phyloP scores from a whole-genome alignment of 2,797 vertebrate genomes.

The Thaleichthys pacificus region DNA sequence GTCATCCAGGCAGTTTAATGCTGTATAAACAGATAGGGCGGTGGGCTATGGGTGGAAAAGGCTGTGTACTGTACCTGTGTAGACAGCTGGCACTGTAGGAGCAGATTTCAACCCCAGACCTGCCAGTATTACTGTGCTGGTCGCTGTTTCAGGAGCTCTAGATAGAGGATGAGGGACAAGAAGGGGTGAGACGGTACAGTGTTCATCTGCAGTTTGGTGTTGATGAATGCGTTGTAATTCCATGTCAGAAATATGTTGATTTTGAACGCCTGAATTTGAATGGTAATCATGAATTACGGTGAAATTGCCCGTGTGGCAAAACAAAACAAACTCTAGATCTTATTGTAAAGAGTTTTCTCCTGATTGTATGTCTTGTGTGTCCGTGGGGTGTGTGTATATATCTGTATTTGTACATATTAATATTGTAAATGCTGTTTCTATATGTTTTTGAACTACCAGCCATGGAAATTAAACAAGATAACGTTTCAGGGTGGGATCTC shows the following conservation, averaged over 20 bases:
- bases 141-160: slow-evolving; percentile 3
- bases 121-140: neutral
- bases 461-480: slow-evolving; percentile 8
- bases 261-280: slow-evolving; percentile 12
- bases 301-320: neutral
- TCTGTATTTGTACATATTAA: slow-evolving; percentile 75
- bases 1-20: slow-evolving; percentile 8
- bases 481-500: neutral
- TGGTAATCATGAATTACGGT: slow-evolving; percentile 19
- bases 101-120: neutral
- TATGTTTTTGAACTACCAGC: slow-evolving; percentile 51
- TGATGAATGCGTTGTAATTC: slow-evolving; percentile 7
- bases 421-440: slow-evolving; percentile 76
- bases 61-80: slow-evolving; percentile 2
- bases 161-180: neutral
- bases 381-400: slow-evolving; percentile 24
- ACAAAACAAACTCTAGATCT: slow-evolving; percentile 1
- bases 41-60: neutral
- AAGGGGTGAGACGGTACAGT: neutral
- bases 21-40: neutral
- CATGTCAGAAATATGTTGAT: neutral
- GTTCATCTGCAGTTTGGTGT: neutral
- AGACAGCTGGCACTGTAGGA: neutral
- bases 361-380: slow-evolving; percentile 38
- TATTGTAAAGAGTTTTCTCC: slow-evolving; percentile 31